Evolutionary conservation across 1,140 invertebrate genomes (phyloP).

Genomic region (Meloidogyne chitwoodi): DNA sequence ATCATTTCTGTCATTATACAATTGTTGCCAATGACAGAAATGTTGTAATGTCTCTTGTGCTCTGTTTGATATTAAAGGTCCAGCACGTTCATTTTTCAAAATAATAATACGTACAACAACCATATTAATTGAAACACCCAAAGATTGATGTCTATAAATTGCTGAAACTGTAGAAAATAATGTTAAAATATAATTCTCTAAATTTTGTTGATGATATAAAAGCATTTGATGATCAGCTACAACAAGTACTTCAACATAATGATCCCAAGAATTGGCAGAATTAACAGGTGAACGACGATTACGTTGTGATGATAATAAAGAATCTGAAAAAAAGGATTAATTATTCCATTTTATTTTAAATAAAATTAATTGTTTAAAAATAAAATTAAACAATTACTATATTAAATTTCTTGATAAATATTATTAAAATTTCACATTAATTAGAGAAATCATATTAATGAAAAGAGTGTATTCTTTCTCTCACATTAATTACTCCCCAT

Average conservation of each 20-base stretch:
- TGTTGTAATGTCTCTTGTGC: constrained; percentile 59
- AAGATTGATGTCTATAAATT: constrained; percentile 75
- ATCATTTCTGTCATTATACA: constrained; percentile 58
- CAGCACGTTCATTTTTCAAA: constrained; percentile 61
- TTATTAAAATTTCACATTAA: too few species aligned
- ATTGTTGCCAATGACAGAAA: constrained; percentile 56
- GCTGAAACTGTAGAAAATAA: constrained; percentile 75
- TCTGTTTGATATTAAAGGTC: constrained; percentile 48
- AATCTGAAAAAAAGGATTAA: too few species aligned
- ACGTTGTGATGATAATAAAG: constrained; percentile 13
- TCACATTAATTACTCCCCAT: neutral
- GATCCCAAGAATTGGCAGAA: constrained; percentile 65
- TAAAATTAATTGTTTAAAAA: too few species aligned
- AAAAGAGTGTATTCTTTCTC: neutral
- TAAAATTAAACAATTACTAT: too few species aligned
- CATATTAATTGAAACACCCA: constrained; percentile 76
- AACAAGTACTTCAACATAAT: constrained; percentile 75
- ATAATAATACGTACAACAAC: constrained; percentile 71
- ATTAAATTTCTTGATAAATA: too few species aligned
- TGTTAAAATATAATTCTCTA: constrained; percentile 73
- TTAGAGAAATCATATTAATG: neutral
- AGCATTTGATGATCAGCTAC: constrained; percentile 76
- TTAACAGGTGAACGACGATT: constrained; percentile 7
- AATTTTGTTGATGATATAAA: constrained; percentile 68
- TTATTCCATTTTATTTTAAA: too few species aligned